These are phyloP conservation scores for Tillus elongatus DNA, from an alignment of 2,888 invertebrate genomes.

Conservation along the genomic window DNA sequence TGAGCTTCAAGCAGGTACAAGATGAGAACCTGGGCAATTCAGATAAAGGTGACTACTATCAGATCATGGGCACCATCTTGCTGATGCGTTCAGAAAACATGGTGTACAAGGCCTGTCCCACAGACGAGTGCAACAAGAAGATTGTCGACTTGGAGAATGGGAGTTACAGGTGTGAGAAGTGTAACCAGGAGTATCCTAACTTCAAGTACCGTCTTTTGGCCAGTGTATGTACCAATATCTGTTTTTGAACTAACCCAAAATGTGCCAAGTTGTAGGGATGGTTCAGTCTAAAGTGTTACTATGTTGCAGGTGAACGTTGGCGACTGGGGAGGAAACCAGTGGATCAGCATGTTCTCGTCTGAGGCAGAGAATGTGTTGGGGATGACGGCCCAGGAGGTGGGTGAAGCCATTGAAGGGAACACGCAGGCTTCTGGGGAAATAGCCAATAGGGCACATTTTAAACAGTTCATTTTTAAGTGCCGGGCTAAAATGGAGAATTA, in stretches of 20 bases:
- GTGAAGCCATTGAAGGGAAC: constrained; percentile 61
- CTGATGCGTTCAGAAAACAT: constrained; percentile 74
- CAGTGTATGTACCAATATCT: constrained; percentile 58
- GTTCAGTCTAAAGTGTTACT: too few species aligned
- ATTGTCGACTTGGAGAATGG: constrained; percentile 81
- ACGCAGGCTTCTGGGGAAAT: constrained; percentile 56
- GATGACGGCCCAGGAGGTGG: constrained; percentile 64
- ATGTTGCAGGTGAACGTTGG: constrained; percentile 71
- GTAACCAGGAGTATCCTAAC: constrained; percentile 71
- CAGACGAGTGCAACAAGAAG: constrained; percentile 89
- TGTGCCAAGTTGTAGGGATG: too few species aligned
- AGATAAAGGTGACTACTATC: constrained; percentile 77
- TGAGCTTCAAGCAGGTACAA: constrained; percentile 67
- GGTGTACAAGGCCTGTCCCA: constrained; percentile 86
- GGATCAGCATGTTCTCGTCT: constrained; percentile 86
- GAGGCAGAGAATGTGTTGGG: constrained; percentile 71
- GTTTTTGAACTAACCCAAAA: too few species aligned
- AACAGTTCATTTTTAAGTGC: constrained; percentile 71
- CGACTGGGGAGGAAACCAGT: constrained; percentile 80
- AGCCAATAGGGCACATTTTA: constrained; percentile 69
- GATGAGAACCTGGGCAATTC: constrained; percentile 59
- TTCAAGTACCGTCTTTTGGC: constrained; percentile 80
- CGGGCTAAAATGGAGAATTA: constrained; percentile 85
- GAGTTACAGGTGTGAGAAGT: constrained; percentile 90
- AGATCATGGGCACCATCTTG: constrained; percentile 67